Conservation (phyloP, 1,140 invertebrate genomes). For the Trachymyrmex septentrionalis region DNA sequence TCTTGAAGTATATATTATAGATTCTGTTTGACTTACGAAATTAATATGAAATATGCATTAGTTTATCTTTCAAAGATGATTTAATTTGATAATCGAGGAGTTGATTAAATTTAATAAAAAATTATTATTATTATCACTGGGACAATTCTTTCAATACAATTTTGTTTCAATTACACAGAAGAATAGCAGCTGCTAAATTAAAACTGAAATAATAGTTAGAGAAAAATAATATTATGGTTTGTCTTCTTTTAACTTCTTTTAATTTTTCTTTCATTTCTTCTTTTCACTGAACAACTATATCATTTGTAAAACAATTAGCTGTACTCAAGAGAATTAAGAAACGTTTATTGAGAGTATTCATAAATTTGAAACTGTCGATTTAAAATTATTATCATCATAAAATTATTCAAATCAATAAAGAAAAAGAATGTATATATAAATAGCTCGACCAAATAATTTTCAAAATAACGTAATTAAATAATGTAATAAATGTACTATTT, state of each 20-base stretch:
- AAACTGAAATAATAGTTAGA: slow-evolving; percentile 27
- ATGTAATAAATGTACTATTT: background rate
- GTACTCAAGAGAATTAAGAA: background rate
- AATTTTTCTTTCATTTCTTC: background rate
- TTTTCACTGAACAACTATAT: background rate
- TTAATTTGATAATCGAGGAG: background rate
- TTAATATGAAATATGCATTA: background rate
- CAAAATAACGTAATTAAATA: background rate
- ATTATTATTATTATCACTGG: background rate
- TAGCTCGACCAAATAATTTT: background rate
- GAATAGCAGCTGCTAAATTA: background rate
- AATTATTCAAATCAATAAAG: background rate
- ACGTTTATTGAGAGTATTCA: slow-evolving; percentile 36
- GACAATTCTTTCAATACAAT: too few relatives aligned
- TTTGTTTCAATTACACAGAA: background rate
- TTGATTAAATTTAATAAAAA: background rate
- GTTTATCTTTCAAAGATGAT: background rate
- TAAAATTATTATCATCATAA: background rate
- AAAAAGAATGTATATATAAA: background rate
- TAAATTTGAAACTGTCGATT: background rate
- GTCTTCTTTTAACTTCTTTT: slow-evolving; percentile 38
- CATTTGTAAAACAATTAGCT: slow-evolving; percentile 16
- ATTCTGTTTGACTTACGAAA: background rate
- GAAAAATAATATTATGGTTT: slow-evolving; percentile 28
- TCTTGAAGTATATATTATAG: background rate